Evolutionary conservation across 2,113 vertebrate species (phyloP).

Genomic region (Phrynosoma platyrhinos): DNA sequence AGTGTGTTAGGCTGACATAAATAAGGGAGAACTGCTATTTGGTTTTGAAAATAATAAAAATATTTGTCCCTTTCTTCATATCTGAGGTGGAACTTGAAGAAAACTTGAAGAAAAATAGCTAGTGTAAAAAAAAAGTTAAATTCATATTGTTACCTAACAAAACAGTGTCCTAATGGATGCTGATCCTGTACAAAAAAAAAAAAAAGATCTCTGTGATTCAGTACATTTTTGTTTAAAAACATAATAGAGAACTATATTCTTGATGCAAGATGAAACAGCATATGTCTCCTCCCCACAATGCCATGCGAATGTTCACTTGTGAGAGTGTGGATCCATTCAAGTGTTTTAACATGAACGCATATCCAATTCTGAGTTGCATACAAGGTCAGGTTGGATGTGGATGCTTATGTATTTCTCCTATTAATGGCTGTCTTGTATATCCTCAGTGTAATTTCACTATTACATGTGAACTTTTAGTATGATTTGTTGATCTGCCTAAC

Average conservation of each 20-base stretch:
- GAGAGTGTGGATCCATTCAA: background rate
- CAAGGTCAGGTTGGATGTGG: background rate
- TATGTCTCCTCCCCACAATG: background rate
- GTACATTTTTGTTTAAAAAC: no score
- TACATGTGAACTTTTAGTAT: background rate
- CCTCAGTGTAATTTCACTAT: background rate
- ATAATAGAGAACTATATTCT: background rate
- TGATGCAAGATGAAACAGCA: background rate
- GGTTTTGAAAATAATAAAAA: no score
- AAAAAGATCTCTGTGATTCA: background rate
- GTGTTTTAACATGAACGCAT: background rate
- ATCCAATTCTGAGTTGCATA: background rate
- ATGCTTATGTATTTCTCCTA: background rate
- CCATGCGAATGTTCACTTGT: background rate
- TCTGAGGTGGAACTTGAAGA: no score
- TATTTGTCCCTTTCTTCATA: no score
- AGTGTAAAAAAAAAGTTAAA: no score
- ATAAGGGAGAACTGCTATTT: no score
- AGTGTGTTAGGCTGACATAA: no score
- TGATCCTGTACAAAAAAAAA: background rate
- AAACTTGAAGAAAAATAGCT: no score
- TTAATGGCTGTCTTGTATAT: background rate
- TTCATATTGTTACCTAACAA: no score
- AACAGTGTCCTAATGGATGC: no score
- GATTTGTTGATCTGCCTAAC: no score